Conservation (phyloP, 2,888 invertebrate species). For the Paralinhomoeus sp. region DNA sequence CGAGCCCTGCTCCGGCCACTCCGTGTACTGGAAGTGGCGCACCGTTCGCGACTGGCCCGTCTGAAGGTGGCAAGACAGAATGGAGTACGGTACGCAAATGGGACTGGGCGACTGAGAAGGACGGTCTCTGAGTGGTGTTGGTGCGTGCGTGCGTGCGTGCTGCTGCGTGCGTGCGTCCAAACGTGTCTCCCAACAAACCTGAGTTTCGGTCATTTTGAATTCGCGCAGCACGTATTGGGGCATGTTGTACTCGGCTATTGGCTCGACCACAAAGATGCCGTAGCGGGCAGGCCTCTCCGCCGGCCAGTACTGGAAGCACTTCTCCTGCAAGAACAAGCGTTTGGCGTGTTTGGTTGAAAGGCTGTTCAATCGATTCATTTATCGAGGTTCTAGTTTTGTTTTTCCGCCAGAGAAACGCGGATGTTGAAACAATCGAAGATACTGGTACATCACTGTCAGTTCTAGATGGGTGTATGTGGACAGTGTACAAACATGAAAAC, state of each 20-base stretch:
- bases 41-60: constrained; percentile 86
- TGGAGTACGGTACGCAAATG: background rate
- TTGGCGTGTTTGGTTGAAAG: too few relatives aligned
- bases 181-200: constrained; percentile 29
- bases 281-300: constrained; percentile 86
- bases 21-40: constrained; percentile 58
- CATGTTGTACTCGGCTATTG: constrained; percentile 98
- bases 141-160: too few relatives aligned
- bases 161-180: too few relatives aligned
- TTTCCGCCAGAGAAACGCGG: background rate
- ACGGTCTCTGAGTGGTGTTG: background rate
- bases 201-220: constrained; percentile 88
- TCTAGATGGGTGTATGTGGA: too few relatives aligned
- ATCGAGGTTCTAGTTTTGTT: background rate
- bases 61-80: constrained; percentile 14
- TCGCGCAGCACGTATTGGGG: constrained; percentile 93
- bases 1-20: constrained; percentile 37
- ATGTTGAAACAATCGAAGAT: too few relatives aligned
- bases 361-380: too few relatives aligned
- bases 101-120: background rate
- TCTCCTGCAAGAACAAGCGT: constrained; percentile 45
- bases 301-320: constrained; percentile 98
- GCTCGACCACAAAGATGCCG: constrained; percentile 93
- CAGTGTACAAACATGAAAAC: too few relatives aligned
- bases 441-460: too few relatives aligned